phyloP scores from a whole-genome alignment of 2,888 invertebrate genomes.

The Resseliella maxima region DNA sequence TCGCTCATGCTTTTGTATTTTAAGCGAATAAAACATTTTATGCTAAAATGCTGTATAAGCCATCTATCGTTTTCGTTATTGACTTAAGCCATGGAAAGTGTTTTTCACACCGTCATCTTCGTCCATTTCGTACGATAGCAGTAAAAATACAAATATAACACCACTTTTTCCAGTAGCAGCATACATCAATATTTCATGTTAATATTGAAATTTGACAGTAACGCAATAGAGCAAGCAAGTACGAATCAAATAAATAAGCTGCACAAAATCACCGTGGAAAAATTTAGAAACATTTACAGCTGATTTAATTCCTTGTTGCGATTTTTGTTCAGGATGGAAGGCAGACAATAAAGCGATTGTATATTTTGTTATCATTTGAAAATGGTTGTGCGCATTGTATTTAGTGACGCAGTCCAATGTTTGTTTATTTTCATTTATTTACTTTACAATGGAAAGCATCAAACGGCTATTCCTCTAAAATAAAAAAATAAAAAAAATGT shows the following conservation, averaged over 20 bases:
- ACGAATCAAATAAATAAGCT: constrained; percentile 25
- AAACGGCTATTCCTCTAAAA: background rate
- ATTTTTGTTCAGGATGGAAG: background rate
- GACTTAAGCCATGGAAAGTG: no score
- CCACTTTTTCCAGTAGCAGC: background rate
- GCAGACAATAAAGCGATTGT: background rate
- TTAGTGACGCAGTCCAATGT: constrained; percentile 4
- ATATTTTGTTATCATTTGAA: constrained; percentile 47
- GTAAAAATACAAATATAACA: no score
- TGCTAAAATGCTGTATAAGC: no score
- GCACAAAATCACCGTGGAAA: constrained; percentile 49
- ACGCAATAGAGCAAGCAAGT: background rate
- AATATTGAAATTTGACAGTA: background rate
- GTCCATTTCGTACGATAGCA: no score
- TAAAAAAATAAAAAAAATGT: background rate
- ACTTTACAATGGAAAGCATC: background rate
- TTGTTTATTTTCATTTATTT: constrained; percentile 52
- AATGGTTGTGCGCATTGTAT: constrained; percentile 11
- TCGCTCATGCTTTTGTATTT: no score
- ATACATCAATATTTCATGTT: constrained; percentile 8
- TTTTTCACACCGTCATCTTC: no score
- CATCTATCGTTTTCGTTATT: no score
- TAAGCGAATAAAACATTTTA: no score
- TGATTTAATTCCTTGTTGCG: constrained; percentile 39
- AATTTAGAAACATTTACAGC: constrained; percentile 21